phyloP scores from a whole-genome alignment of 2,888 invertebrate species.

The Chromoteleia sp. region DNA sequence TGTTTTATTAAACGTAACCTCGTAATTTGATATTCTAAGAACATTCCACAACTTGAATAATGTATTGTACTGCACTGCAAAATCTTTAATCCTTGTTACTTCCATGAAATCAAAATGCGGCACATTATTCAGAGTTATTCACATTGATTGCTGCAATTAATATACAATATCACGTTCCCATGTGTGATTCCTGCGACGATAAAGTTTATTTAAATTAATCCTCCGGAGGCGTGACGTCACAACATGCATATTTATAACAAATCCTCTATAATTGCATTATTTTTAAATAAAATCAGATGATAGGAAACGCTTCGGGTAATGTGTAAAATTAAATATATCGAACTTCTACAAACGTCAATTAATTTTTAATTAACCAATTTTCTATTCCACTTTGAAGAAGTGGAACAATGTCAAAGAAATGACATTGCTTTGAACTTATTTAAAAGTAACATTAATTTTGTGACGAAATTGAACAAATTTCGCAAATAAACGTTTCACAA shows the following conservation, averaged over 20 bases:
- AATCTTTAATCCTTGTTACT: constrained; percentile 43
- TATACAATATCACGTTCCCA: constrained; percentile 37
- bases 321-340: too few species aligned
- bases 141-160: constrained; percentile 50
- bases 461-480: too few species aligned
- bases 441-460: too few species aligned
- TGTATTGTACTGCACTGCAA: constrained; percentile 55
- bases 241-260: too few species aligned
- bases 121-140: constrained; percentile 58
- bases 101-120: constrained; percentile 47
- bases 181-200: constrained; percentile 18
- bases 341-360: too few species aligned
- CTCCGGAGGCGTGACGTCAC: background rate
- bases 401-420: too few species aligned
- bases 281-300: background rate
- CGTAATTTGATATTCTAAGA: constrained; percentile 59
- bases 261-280: too few species aligned
- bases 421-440: too few species aligned
- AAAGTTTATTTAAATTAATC: constrained; percentile 18
- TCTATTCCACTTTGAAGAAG: too few species aligned
- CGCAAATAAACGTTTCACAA: too few species aligned
- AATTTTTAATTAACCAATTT: too few species aligned
- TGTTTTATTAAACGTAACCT: constrained; percentile 53
- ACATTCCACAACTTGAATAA: constrained; percentile 49
- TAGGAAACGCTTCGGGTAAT: too few species aligned